Conservation (phyloP, 92 coral and sea anemone species). For the Phenganax stokvisi region DNA sequence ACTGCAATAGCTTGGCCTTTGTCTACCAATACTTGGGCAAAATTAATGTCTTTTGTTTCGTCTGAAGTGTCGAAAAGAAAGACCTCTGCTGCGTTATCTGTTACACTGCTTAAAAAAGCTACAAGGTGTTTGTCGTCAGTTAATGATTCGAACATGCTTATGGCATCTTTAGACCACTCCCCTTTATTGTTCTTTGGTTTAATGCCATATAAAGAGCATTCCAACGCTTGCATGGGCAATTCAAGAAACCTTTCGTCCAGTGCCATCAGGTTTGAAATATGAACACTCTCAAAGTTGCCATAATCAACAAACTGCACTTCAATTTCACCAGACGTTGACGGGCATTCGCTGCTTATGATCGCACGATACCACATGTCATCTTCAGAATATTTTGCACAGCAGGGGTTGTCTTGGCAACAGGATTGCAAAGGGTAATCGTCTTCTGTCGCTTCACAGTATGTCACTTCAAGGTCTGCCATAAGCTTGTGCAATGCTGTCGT, state of each 20-base stretch:
- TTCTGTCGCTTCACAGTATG: slow-evolving; percentile 60
- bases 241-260: slow-evolving; percentile 58
- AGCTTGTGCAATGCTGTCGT: slow-evolving; percentile 49
- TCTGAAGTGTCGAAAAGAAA: slow-evolving; percentile 81
- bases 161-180: slow-evolving; percentile 73
- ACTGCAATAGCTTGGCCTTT: slow-evolving; percentile 70
- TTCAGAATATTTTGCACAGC: slow-evolving; percentile 88
- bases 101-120: slow-evolving; percentile 44
- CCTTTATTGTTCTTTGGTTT: slow-evolving; percentile 52
- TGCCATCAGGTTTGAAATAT: slow-evolving; percentile 65
- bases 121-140: slow-evolving; percentile 81
- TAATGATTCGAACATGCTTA: slow-evolving; percentile 56
- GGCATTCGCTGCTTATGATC: slow-evolving; percentile 73
- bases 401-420: slow-evolving; percentile 66
- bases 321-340: slow-evolving; percentile 71
- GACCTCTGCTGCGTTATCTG: slow-evolving; percentile 53
- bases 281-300: slow-evolving; percentile 74
- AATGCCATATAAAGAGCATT: slow-evolving; percentile 64
- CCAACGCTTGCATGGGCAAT: slow-evolving; percentile 75
- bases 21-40: slow-evolving; percentile 74
- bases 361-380: slow-evolving; percentile 89
- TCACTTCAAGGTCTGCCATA: slow-evolving; percentile 68
- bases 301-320: slow-evolving; percentile 91
- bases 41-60: slow-evolving; percentile 66
- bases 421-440: slow-evolving; percentile 64